Evolutionary conservation across 1,140 invertebrate genomes (phyloP), one percentile per base, ranked within the genome.

Genomic region (Ridgeia piscesae): DNA sequence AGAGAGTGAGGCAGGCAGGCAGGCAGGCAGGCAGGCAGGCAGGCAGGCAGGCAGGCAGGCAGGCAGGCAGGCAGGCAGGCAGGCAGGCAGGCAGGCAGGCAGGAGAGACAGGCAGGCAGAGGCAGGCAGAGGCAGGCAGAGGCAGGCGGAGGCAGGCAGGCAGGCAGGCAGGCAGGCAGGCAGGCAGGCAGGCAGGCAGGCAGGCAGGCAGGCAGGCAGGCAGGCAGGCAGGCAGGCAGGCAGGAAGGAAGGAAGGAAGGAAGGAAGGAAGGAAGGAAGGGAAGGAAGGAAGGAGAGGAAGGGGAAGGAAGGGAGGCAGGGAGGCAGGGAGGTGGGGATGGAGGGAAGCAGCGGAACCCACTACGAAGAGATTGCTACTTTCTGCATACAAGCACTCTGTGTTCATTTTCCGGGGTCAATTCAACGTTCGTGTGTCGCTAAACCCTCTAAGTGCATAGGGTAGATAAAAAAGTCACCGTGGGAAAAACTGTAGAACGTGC

Each of bases 1-100:
- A 89, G 88, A 6, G 88, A 89, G 88, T 33, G 88, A 89, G 88
- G 34, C 88, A 89, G 88, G 34, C 88, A 89, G 88, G 34, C 88
- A 89, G 88, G 34, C 88, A 89, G 88, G 34, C 88, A 89, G n/a
- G n/a, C n/a, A 89, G 88, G 88, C 88, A 89, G 88, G 88, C 88
- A 89, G 88, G 88, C 88, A 89, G 88, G 88, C 88, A 89, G 88
- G 88, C 88, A 89, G 88, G 88, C 88, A 89, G 88, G 88, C 88
- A 89, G 88, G 88, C 88, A 89, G 88, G 88, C 88, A 35, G 35
- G 6, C 9, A 35, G 35, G 33, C 9, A 35, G 35, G 6, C n/a
- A n/a, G n/a, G n/a, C n/a, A n/a, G n/a, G n/a, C n/a, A n/a, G n/a
- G n/a, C n/a, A n/a, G n/a, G n/a, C n/a, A n/a, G n/a, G n/a, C n/a